phyloP scores from a whole-genome alignment of 2,888 invertebrate genomes.

The Tetranychus piercei region DNA sequence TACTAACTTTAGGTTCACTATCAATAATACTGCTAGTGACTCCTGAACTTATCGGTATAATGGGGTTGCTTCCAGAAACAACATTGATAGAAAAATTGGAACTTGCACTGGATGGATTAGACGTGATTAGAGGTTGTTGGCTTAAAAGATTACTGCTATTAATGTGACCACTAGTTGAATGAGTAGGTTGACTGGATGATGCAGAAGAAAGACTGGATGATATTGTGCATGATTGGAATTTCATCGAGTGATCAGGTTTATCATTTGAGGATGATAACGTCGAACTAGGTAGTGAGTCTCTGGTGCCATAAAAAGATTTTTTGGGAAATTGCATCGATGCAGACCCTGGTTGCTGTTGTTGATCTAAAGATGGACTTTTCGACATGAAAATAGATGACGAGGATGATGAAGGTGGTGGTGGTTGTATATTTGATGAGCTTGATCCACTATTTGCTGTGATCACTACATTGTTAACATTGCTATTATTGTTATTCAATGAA shows the following conservation, averaged over 20 bases:
- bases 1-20: background rate
- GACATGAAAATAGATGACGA: conserved; percentile 7
- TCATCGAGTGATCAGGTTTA: conserved; percentile 12
- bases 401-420: conserved; percentile 5
- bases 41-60: background rate
- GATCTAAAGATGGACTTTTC: background rate
- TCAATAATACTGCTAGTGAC: conserved; percentile 11
- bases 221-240: conserved; percentile 17
- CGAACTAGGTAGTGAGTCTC: background rate
- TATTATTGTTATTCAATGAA: background rate
- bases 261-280: conserved; percentile 7
- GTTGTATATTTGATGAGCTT: conserved; percentile 8
- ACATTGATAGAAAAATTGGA: background rate
- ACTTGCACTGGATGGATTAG: background rate
- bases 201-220: background rate
- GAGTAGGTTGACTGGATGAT: background rate
- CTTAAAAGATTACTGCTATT: background rate
- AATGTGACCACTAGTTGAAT: background rate
- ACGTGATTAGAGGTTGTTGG: background rate
- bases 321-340: background rate
- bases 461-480: background rate
- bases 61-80: background rate
- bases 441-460: background rate
- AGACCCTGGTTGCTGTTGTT: background rate
- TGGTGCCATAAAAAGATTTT: background rate